Conservation (phyloP, 2,888 invertebrate genomes). For the Linnaemya vulpina region DNA sequence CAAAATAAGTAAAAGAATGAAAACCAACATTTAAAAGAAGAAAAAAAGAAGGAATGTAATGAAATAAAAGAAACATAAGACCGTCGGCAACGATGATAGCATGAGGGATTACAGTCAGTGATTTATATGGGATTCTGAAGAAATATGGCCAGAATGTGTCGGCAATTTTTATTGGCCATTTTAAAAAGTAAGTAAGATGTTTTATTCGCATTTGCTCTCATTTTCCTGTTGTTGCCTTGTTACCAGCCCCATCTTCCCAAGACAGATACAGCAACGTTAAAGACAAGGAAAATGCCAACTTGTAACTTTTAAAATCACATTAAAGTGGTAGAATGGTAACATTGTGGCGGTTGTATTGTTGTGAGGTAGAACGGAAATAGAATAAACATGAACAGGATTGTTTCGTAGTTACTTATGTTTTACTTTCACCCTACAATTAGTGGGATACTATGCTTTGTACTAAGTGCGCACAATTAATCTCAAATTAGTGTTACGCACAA, state of each 20-base stretch:
- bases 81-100: constrained; percentile 80
- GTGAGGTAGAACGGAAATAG: constrained; percentile 63
- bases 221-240: constrained; percentile 54
- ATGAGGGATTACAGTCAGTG: constrained; percentile 84
- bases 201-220: constrained; percentile 76
- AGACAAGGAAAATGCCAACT: constrained; percentile 54
- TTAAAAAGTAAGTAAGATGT: constrained; percentile 83
- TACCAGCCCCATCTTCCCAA: constrained; percentile 27
- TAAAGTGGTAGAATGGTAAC: constrained; percentile 52
- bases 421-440: constrained; percentile 25
- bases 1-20: constrained; percentile 37
- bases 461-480: background rate
- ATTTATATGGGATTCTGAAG: constrained; percentile 84
- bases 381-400: constrained; percentile 48
- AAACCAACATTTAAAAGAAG: constrained; percentile 39
- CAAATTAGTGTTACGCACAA: no score
- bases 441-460: background rate
- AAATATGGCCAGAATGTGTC: constrained; percentile 84
- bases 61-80: constrained; percentile 61
- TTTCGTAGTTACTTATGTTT: constrained; percentile 21
- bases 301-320: constrained; percentile 66
- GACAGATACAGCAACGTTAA: constrained; percentile 37
- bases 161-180: constrained; percentile 84
- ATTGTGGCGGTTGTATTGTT: constrained; percentile 51
- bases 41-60: constrained; percentile 28